Base-by-base conservation (phyloP, 2,888 invertebrate genomes). In the Oeneis ivallda region DNA sequence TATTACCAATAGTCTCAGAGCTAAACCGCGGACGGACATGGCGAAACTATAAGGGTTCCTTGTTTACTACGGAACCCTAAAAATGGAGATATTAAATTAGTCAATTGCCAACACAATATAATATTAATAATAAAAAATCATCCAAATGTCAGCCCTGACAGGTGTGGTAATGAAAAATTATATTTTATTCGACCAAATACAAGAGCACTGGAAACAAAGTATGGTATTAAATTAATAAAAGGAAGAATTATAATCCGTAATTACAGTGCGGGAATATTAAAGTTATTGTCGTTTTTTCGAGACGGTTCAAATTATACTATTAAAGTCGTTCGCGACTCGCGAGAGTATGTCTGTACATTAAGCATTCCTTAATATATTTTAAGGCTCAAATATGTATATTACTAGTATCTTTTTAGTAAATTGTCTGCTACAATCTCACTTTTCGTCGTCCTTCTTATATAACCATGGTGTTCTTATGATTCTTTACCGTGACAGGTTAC, bases 141-240 rank as follows among this genome's bases (percentile, higher is more conserved):
- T 71, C 66, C 68, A 72, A 70, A 71, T 70, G 72, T 67, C 73
- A 71, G 68, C 65, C 65, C 56, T 70, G 71, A 70, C 72, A 71
- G 71, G 71, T 72, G 70, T 68, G 49, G 71, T 67, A 70, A 70
- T 74, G 70, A 72, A 72, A 70, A 70, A 72, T 71, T 71, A 70
- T 70, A 74, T 72, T 73, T 73, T 73, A 73, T 72, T 71, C 69
- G 72, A 72, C 70, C 65, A 68, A 69, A 71, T 67, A 67, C 70
- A 71, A 68, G 68, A 69, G 66, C 67, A 67, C 62, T 70, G 68
- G 71, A 68, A 69, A 73, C 68, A 72, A 69, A 70, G 68, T 69
- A 71, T 68, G 39, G 64, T 69, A 66, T 70, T 70, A 71, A 70
- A 73, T 73, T 67, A 71, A 71, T 72, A 71, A 71, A 71, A 68